Base-by-base conservation (phyloP, 2,888 invertebrate species). In the Corbicula japonica region DNA sequence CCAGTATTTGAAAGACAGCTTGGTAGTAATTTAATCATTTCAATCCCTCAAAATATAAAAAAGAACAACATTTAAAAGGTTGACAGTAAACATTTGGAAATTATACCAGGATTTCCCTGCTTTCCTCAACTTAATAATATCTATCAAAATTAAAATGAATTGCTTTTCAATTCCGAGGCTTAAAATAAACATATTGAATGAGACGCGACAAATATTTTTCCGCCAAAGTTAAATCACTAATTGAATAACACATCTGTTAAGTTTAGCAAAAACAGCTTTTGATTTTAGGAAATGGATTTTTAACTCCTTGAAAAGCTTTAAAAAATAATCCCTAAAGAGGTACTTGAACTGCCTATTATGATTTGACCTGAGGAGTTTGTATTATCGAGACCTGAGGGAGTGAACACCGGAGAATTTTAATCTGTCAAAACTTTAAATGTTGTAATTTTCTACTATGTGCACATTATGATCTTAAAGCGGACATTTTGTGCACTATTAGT, bases 201-300 rank as follows among this genome's bases (percentile, higher is more conserved):
- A 61, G 61, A 44, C 61, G 44, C 28, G 23, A 41, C 44, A 32
- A 61, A 61, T 61, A 61, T 61, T 61, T 61, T 61, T 44, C 21
- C 28, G n/a, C 21, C 10, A 61, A 30, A 41, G 10, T 61, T 61
- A 44, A 58, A 61, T 61, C 44, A 44, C 38, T 44, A 61, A 44
- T 61, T 26, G 18, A 38, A 66, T 15, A 54, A 38, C 66, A 54
- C 66, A 66, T 66, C 66, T 66, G 66, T 66, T 54, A 66, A 52
- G 54, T 21, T 28, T 63, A 54, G 15, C 38, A 21, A 61, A 61
- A 12, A 28, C 21, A 34, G 23, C 54, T 41, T 54, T 60, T 21
- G 38, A 52, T 32, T 52, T 38, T 15, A 66, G 28, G 35, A 26
- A 52, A 10, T 12, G 54, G 66, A 65, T 66, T 66, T 66, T 23